Conservation (phyloP, 2,888 invertebrate genomes). For the Nebria brevicollis region DNA sequence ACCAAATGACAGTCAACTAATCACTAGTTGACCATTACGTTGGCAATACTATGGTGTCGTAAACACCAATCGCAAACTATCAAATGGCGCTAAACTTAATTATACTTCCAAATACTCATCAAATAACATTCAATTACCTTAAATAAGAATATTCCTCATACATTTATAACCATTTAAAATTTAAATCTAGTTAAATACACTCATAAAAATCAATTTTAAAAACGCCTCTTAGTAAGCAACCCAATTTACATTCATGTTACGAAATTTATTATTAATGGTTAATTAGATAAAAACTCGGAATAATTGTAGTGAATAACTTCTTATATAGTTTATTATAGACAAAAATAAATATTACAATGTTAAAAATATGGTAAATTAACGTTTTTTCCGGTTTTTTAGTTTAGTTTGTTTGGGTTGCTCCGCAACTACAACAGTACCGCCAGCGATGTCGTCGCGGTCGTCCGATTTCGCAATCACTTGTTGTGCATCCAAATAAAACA, state of each 20-base stretch:
- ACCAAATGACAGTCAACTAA: slow-evolving; percentile 14
- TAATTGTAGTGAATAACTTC: neutral
- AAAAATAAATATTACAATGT: neutral
- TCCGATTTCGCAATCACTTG: slow-evolving; percentile 49
- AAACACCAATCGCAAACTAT: too few species aligned
- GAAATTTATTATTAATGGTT: too few species aligned
- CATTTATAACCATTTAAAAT: neutral
- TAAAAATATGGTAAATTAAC: neutral
- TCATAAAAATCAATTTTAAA: neutral
- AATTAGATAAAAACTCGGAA: neutral
- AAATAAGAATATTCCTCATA: neutral
- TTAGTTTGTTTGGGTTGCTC: neutral
- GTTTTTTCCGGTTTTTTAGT: neutral
- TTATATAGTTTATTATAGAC: slow-evolving; percentile 11
- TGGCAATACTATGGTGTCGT: neutral
- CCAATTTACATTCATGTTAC: neutral
- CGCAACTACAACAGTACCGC: slow-evolving; percentile 69
- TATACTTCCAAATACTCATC: too few species aligned
- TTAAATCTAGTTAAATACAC: neutral
- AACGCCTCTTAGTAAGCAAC: neutral
- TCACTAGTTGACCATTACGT: neutral
- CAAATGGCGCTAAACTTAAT: too few species aligned
- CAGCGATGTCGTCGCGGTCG: slow-evolving; percentile 69
- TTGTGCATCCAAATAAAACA: slow-evolving; percentile 96
- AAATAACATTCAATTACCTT: neutral